These are phyloP conservation scores for Amiota mariae DNA, from an alignment of 2,888 invertebrate genomes.

Conservation along the genomic window DNA sequence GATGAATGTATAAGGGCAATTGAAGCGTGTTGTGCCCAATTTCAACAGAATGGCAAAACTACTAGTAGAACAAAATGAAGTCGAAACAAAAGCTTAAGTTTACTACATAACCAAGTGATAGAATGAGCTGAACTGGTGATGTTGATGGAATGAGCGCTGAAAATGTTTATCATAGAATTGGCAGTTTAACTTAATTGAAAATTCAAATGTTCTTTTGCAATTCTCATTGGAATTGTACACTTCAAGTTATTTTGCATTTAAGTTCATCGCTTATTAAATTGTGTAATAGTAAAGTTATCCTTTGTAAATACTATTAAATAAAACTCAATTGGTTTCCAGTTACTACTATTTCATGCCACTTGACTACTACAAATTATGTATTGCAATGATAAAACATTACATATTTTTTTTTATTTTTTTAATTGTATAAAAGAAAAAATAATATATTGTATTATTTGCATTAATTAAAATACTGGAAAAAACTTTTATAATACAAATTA, in stretches of 20 bases:
- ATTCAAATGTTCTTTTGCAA: conserved; percentile 54
- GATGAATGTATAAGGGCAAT: conserved; percentile 16
- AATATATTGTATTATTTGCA: neutral
- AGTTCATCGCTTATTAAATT: no score
- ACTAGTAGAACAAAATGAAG: neutral
- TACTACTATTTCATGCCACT: no score
- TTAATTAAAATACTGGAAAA: conserved; percentile 26
- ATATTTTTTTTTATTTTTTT: neutral
- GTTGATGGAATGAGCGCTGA: neutral
- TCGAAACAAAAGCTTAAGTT: no score
- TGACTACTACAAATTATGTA: no score
- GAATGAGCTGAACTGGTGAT: neutral
- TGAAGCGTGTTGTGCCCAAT: conserved; percentile 12
- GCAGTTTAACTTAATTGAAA: conserved; percentile 61
- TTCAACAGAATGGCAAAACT: conserved; percentile 4
- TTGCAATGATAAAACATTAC: no score
- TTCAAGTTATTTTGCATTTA: neutral
- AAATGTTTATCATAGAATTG: conserved; percentile 54
- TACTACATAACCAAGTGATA: neutral
- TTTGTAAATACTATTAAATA: no score
- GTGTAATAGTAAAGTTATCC: no score
- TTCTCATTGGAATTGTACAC: conserved; percentile 25
- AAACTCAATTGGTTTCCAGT: no score
- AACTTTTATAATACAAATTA: conserved; percentile 39
- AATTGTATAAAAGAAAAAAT: neutral